A percentile compares a stretch with the other conserved stretches of the same genome.
Conservation (phyloP, 2,797 vertebrate species). For the Hafferia zeledoni region DNA sequence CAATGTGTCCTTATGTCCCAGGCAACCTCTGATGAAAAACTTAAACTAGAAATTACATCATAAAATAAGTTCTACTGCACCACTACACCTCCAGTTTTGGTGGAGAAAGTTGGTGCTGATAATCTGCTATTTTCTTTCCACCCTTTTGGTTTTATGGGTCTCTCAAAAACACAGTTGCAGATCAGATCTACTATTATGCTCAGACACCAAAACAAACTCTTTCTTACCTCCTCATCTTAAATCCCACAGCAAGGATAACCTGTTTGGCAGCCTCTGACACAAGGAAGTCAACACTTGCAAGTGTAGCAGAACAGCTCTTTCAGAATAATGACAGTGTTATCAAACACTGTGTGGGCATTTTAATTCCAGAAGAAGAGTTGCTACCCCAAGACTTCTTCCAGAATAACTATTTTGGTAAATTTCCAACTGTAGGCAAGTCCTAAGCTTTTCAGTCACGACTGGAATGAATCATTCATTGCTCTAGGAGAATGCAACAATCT, state of each 20-base stretch:
- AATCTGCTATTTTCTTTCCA: conserved; percentile 16
- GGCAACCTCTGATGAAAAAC: conserved; percentile 11
- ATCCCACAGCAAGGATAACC: conserved; percentile 2
- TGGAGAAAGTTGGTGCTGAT: background rate
- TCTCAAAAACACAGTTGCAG: background rate
- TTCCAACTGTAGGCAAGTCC: conserved; percentile 66
- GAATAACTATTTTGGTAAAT: conserved; percentile 70
- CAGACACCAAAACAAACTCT: conserved; percentile 6
- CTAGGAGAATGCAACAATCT: conserved; percentile 41
- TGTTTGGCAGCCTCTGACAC: background rate
- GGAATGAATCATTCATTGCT: conserved; percentile 68
- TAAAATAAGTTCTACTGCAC: conserved; percentile 6
- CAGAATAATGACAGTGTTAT: background rate
- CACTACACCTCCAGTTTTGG: background rate
- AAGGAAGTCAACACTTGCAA: conserved; percentile 13
- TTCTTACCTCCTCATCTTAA: background rate
- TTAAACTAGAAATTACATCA: conserved; percentile 35
- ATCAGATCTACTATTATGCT: background rate
- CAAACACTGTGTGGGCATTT: conserved; percentile 54
- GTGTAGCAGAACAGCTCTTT: conserved; percentile 21
- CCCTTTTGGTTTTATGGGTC: background rate
- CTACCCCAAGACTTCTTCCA: conserved; percentile 55
- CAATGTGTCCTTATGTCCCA: conserved; percentile 16
- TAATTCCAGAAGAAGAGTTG: conserved; percentile 23
- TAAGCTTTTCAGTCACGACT: conserved; percentile 68